Evolutionary conservation across 2,113 vertebrate species (phyloP).

Genomic region (Orycteropus afer): DNA sequence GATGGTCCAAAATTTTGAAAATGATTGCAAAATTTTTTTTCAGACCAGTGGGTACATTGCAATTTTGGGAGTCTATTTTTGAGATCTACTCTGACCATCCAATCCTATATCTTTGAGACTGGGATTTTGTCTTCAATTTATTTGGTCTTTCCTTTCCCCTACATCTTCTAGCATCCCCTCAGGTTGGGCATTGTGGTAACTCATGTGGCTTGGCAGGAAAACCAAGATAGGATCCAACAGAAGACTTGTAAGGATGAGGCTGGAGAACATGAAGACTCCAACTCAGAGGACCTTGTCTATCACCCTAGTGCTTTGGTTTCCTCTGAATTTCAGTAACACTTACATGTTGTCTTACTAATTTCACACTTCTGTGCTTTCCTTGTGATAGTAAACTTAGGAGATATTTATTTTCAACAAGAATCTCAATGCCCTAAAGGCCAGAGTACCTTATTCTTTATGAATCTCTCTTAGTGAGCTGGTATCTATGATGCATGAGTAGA

Average conservation of each 20-base stretch:
- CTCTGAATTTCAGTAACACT: background rate
- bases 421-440: no score
- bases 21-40: background rate
- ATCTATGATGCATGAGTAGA: background rate
- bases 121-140: background rate
- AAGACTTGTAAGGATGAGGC: background rate
- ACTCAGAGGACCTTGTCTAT: background rate
- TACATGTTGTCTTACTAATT: background rate
- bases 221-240: background rate
- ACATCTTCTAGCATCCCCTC: background rate
- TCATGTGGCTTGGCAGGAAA: background rate
- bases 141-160: background rate
- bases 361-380: background rate
- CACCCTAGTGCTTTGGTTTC: background rate
- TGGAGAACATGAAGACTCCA: background rate
- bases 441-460: background rate
- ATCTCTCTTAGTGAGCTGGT: background rate
- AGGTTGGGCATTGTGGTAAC: no score
- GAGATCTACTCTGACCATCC: accelerated
- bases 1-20: background rate
- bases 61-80: background rate
- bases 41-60: background rate
- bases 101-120: background rate
- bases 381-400: background rate
- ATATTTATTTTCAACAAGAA: background rate